Conservation (phyloP, 2,797 vertebrate species). For the Pithecia hirsuta region DNA sequence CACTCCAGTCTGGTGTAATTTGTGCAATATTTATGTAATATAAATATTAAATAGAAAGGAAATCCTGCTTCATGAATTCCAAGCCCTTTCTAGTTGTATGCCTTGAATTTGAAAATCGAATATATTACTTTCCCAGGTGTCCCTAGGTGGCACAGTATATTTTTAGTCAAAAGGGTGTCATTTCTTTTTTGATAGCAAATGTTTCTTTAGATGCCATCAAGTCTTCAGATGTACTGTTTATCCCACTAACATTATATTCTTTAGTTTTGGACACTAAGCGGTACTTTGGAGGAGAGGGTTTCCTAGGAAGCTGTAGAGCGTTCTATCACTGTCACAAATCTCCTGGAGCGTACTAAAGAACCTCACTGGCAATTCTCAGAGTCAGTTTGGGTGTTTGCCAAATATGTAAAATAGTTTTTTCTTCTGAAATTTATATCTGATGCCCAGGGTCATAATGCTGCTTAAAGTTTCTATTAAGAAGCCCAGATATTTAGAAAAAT, state of each 20-base stretch:
- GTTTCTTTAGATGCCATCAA: background rate
- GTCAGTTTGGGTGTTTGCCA: background rate
- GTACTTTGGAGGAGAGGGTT: background rate
- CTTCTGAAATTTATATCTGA: background rate
- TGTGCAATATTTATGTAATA: background rate
- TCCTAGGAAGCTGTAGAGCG: background rate
- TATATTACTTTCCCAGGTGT: background rate
- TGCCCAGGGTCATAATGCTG: background rate
- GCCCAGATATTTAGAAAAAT: background rate
- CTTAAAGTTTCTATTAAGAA: slow-evolving; percentile 9
- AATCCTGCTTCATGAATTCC: background rate
- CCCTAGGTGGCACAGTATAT: slow-evolving; percentile 27
- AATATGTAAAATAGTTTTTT: background rate
- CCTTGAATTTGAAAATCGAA: background rate
- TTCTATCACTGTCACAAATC: background rate
- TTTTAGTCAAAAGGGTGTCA: background rate
- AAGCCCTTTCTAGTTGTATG: background rate
- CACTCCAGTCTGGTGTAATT: background rate
- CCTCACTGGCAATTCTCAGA: background rate
- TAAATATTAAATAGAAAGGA: background rate
- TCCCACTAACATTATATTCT: background rate
- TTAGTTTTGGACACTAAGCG: background rate
- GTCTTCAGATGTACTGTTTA: background rate
- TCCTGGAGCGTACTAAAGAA: background rate
- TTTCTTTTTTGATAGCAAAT: background rate